Base-by-base conservation (phyloP, 37 sponge, comb jelly and placozoan genomes). In the Tethya wilhelma region DNA sequence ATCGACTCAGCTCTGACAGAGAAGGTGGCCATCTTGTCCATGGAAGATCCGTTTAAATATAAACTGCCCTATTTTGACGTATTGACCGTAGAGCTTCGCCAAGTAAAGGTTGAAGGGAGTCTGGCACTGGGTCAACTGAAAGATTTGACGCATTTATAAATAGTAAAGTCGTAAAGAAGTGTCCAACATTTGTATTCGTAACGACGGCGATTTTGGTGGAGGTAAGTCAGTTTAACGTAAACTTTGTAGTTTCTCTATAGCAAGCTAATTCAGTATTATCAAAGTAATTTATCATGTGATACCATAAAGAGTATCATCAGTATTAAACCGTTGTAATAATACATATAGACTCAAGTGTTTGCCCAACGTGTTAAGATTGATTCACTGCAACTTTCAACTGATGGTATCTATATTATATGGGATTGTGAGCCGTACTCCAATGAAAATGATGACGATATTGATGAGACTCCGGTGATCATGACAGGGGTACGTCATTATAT, bases 21-120 rank as follows among this genome's bases (percentile, higher is more conserved):
- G 53, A 49, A 49, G 53, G 14, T 49, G 9, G 53, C 53, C 53
- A 49, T 75, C 20, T 4, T 58, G 17, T 44, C 56, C 34, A n/a
- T 75, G 3, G 75, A 60, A 3, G 33, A 12, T 2, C 22, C 43
- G n/a, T 77, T 77, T 57, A 42, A 62, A 30, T 77, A 77, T 57
- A 38, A 28, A 7, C 34, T 77, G 2, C 78, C 78, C 12, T 45
- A 56, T 23, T 77, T 77, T 36, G 78, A 77, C 34, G 78, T 77
- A 2, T 44, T 77, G 3, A 2, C 64, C n/a, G 42, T 77, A 1
- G 65, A 59, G n/a, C 64, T 77, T 20, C n/a, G 64, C 12, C 63
- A 33, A 14, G 42, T 77, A n/a, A 59, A 63, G 31, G 38, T 62
- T 39, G 58, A 4, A 3, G 20, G 4, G 22, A 4, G 3, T 25